Conservation (phyloP, 2,888 invertebrate genomes). For the Sesamia inferens region DNA sequence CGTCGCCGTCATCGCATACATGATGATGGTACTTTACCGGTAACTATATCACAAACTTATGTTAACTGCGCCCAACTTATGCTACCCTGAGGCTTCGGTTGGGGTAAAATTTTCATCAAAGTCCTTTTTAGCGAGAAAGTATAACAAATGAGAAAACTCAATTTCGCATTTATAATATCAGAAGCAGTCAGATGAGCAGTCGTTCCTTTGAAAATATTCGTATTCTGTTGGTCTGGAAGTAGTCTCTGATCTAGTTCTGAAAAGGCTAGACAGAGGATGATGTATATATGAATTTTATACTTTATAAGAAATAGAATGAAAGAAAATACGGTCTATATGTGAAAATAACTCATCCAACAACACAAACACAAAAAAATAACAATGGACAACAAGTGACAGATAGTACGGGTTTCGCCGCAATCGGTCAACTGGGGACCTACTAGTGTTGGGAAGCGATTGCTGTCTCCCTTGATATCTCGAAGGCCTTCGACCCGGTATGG, state of each 20-base stretch:
- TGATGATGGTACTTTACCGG: conserved; percentile 96
- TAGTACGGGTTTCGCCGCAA: too few relatives aligned
- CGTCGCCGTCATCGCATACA: conserved; percentile 96
- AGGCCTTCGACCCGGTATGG: too few relatives aligned
- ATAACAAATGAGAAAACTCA: neutral
- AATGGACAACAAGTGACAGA: too few relatives aligned
- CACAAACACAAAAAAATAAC: neutral
- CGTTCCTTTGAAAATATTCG: too few relatives aligned
- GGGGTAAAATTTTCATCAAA: neutral
- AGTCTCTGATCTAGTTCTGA: too few relatives aligned
- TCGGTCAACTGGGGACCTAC: too few relatives aligned
- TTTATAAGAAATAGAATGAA: neutral
- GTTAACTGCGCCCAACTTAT: neutral
- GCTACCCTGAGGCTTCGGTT: too few relatives aligned
- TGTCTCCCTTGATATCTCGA: too few relatives aligned
- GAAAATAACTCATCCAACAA: neutral
- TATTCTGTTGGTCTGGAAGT: too few relatives aligned
- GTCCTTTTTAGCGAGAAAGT: neutral
- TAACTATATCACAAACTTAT: conserved; percentile 54
- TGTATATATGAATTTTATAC: neutral
- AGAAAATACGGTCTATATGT: neutral
- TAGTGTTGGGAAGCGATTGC: too few relatives aligned
- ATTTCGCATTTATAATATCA: neutral
- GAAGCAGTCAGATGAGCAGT: too few relatives aligned
- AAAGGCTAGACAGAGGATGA: too few relatives aligned